These are phyloP conservation scores for Hyposoter didymator DNA, from an alignment of 2,888 invertebrate species.

Conservation along the genomic window DNA sequence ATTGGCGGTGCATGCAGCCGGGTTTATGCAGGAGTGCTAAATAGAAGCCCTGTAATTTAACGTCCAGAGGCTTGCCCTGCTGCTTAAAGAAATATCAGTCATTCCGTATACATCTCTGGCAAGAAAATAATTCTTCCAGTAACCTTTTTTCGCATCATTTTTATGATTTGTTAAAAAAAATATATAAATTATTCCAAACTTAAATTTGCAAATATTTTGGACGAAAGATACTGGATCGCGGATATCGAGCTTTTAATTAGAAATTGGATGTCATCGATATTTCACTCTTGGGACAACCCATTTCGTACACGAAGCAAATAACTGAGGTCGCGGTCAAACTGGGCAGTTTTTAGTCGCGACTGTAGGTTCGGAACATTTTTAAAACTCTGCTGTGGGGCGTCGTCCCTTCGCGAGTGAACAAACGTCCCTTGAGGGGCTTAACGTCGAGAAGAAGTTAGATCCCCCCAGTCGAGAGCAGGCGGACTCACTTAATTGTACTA, in stretches of 20 bases:
- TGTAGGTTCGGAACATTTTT: slow-evolving; percentile 18
- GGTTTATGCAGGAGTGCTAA: slow-evolving; percentile 40
- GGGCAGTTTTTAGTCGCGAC: slow-evolving; percentile 14
- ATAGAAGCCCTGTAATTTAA: slow-evolving; percentile 59
- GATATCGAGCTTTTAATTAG: neutral
- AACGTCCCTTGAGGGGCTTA: slow-evolving; percentile 41
- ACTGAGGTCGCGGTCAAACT: neutral
- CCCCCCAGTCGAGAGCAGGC: slow-evolving; percentile 24
- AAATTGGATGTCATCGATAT: neutral
- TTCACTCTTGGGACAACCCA: neutral
- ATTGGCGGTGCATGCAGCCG: slow-evolving; percentile 49
- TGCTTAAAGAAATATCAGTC: slow-evolving; percentile 11
- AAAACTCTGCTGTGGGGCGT: slow-evolving; percentile 37
- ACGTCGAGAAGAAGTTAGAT: slow-evolving; percentile 39
- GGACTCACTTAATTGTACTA: slow-evolving; percentile 73
- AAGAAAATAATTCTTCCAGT: neutral
- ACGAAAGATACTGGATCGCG: too few species aligned
- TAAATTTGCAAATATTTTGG: too few species aligned
- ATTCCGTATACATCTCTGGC: neutral
- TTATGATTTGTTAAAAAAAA: too few species aligned
- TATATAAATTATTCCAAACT: too few species aligned
- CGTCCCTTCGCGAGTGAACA: slow-evolving; percentile 28
- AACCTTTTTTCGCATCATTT: neutral
- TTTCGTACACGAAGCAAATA: neutral
- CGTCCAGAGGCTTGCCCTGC: slow-evolving; percentile 29